A percentile compares a stretch with the other conserved stretches of the same genome.
These are phyloP conservation scores for Amazona vittata DNA, from an alignment of 2,113 vertebrate species.

Conservation along the genomic window DNA sequence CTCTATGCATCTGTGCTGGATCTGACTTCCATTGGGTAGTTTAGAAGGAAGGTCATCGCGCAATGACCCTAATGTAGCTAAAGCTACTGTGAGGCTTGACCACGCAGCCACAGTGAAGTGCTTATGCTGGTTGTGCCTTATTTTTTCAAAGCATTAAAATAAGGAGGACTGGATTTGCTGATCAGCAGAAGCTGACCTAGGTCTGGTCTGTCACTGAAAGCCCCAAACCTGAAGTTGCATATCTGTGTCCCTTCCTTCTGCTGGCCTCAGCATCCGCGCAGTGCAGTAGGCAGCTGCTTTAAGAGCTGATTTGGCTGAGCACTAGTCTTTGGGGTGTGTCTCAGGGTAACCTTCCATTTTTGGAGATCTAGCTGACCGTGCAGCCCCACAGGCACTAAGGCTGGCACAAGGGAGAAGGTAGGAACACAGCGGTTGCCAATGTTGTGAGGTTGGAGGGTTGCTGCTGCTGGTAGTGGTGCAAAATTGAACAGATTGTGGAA, in stretches of 20 bases:
- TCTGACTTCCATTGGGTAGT: not conserved
- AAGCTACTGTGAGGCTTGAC: not conserved
- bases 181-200: slow-evolving; percentile 44
- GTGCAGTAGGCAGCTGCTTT: slow-evolving; percentile 34
- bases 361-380: slow-evolving; percentile 40
- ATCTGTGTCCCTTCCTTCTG: not conserved
- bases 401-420: slow-evolving; percentile 11
- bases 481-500: slow-evolving; percentile 45
- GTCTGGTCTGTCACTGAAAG: slow-evolving; percentile 2
- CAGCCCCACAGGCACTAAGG: not conserved
- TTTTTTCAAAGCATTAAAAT: not conserved
- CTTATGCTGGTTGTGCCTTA: not conserved
- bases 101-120: not conserved
- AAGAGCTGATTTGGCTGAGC: slow-evolving; percentile 42
- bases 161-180: not conserved
- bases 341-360: not conserved
- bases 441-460: not conserved
- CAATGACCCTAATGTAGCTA: not conserved
- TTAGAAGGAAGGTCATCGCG: not conserved
- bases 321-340: not conserved
- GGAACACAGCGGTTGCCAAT: not conserved
- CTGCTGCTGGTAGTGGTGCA: not conserved
- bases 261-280: slow-evolving; percentile 46
- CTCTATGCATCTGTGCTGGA: rapidly evolving
- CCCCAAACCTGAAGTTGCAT: not conserved